These are phyloP conservation scores for Epirrita christyi DNA, from an alignment of 2,888 invertebrate species.

Conservation along the genomic window DNA sequence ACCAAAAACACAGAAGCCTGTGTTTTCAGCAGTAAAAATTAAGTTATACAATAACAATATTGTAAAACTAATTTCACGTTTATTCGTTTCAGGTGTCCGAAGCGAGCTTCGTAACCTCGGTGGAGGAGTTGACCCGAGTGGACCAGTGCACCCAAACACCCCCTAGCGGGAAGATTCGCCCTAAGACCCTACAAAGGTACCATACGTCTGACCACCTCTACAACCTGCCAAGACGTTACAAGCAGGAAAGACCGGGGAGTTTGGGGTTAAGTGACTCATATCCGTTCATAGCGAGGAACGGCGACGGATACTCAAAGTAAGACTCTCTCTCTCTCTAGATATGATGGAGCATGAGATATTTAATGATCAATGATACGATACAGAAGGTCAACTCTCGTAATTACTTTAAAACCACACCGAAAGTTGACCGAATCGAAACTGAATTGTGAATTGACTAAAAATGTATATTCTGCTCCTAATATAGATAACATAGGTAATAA, in stretches of 20 bases:
- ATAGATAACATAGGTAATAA: too few species aligned
- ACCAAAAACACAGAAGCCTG: too few species aligned
- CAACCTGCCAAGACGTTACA: slow-evolving; percentile 26
- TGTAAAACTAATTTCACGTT: too few species aligned
- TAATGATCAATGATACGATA: too few species aligned
- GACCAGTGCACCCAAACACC: slow-evolving; percentile 81
- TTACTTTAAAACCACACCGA: not conserved
- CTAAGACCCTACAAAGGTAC: slow-evolving; percentile 81
- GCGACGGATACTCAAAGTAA: slow-evolving; percentile 75
- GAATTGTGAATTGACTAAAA: too few species aligned
- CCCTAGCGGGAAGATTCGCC: slow-evolving; percentile 72
- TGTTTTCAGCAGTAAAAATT: too few species aligned
- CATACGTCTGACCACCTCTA: slow-evolving; percentile 82
- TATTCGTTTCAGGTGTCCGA: slow-evolving; percentile 69
- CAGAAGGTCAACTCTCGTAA: too few species aligned
- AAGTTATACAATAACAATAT: too few species aligned
- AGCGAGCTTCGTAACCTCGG: slow-evolving; percentile 78
- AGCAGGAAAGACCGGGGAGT: slow-evolving; percentile 46
- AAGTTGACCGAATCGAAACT: not conserved
- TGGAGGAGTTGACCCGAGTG: slow-evolving; percentile 69
- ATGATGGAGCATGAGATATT: too few species aligned
- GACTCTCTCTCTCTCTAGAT: slow-evolving; percentile 27
- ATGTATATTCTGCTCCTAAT: too few species aligned
- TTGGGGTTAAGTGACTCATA: slow-evolving; percentile 73
- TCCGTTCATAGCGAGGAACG: slow-evolving; percentile 69